Base-by-base conservation (phyloP, 2,797 vertebrate genomes). In the Smutsia temminckii region DNA sequence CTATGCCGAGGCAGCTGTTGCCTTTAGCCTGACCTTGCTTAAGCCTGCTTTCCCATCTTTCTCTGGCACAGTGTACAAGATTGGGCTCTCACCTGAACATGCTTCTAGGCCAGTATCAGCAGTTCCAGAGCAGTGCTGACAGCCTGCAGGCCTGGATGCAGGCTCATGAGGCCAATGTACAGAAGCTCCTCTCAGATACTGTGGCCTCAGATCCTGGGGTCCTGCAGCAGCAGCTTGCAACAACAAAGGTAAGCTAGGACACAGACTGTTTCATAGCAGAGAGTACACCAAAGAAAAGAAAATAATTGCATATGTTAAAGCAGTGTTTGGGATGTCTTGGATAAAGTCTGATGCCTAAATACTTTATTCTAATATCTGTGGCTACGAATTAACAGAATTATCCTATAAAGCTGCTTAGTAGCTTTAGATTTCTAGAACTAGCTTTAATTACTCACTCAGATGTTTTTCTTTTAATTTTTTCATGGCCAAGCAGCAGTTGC, bases 101-200 rank as follows among this genome's bases (percentile, higher is more conserved):
- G 92, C 96, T 99, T 71, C 94, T 99, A 98, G 99, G 99, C 94
- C 98, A 98, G 81, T 99, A 99, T 98, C 99, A 99, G 98, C 99
- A 99, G 97, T 99, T 99, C 98, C 99, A 99, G 98, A 99, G 99
- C 53, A 99, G 99, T 55, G 98, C 98, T 0, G 98, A 99, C 92
- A 99, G 98, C 51, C 98, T 99, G 59, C 97, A 98, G 97, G 98
- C 97, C 0, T 99, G 99, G 99, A 98, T 99, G 92, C 99, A 98
- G 93, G 93, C 98, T 57, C 99, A 99, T 5, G 99, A 99, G 89
- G 97, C 98, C 98, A 98, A 98, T 1, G 98, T 99, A 14, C 97
- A 98, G 53, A 98, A 98, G 34, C 98, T 99, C 92, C 98, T 99
- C 14, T 98, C 98, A 0, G 99, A 99, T 71, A 89, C 97, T 0